Base-by-base conservation (phyloP, 2,113 vertebrate species). In the Cariama cristata region DNA sequence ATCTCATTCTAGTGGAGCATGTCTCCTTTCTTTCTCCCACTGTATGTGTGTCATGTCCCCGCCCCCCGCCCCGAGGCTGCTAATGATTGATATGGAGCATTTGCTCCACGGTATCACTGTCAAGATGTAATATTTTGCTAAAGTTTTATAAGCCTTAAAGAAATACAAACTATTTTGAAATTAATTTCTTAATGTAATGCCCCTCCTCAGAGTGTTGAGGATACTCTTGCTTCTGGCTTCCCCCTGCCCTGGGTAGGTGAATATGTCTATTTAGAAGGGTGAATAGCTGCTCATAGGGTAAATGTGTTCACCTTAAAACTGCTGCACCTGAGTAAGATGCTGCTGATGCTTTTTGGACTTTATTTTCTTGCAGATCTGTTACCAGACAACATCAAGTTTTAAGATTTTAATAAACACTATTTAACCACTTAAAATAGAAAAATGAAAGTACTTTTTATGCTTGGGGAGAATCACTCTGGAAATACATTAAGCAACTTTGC, bases 1-100 rank as follows among this genome's bases (percentile, higher is more conserved):
- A 9, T 44, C 24, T 62, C 9, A 22, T 33, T 66, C 0, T 0
- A 66, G 27, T 33, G 13, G 47, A 50, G 2, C 44, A 22, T 9
- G 11, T 30, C 21, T 60, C 4, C 40, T 80, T 60, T 33, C 33
- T 33, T 77, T 32, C 28, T 38, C 38, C 38, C 38, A 38, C 38
- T 38, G 38, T 38, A 8, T 38, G 38, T 8, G 38, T 38, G 38
- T 38, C 38, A 8, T 38, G 38, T 38, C 38, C 8, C 38, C 38
- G 8, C 38, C 38, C 38, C 38, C 38, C 38, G 8, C 38, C 38
- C 38, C 38, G 38, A 58, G 28, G 7, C 30, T 79, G 35, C 42
- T 74, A 26, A 11, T 69, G 49, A 74, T 21, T 45, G 27, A 59
- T 30, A 7, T 2, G 20, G 17, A 75, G 35, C 33, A n/a, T 60